Evolutionary conservation across 2,888 invertebrate species (phyloP).

Genomic region (Apotomis turbidana): DNA sequence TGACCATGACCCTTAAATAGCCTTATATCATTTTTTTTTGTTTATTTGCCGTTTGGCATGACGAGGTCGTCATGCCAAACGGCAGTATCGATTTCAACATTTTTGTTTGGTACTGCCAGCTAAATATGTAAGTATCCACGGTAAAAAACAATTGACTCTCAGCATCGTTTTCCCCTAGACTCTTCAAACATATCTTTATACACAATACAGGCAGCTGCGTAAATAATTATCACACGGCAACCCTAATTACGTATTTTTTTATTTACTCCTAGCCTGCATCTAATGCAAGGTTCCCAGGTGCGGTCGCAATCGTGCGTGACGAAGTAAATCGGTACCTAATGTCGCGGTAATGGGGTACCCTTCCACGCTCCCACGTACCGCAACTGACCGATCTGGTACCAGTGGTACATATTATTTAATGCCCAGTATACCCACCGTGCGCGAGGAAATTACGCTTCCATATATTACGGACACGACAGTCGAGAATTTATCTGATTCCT

Average conservation of each 20-base stretch:
- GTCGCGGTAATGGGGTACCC: constrained; percentile 57
- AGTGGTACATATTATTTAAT: constrained; percentile 31
- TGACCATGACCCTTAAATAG: too few relatives aligned
- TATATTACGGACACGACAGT: constrained; percentile 23
- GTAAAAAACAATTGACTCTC: too few relatives aligned
- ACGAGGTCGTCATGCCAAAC: too few relatives aligned
- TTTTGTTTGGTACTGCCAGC: too few relatives aligned
- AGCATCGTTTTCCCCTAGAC: not conserved
- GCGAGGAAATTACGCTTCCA: constrained; percentile 33
- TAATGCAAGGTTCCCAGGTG: constrained; percentile 43
- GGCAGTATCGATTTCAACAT: too few relatives aligned
- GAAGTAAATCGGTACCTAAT: constrained; percentile 63
- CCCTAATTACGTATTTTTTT: constrained; percentile 15
- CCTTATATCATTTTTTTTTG: too few relatives aligned
- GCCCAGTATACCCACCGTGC: not conserved
- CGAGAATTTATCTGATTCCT: constrained; percentile 7
- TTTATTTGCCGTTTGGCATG: too few relatives aligned
- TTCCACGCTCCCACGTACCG: constrained; percentile 43
- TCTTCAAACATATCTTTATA: not conserved
- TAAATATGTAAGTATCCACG: too few relatives aligned
- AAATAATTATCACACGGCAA: constrained; percentile 7
- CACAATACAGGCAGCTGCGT: not conserved
- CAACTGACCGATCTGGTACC: constrained; percentile 24
- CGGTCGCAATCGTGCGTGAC: constrained; percentile 56
- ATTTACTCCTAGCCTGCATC: constrained; percentile 17